Percentiles rank a stretch among this genome's conserved stretches.
These are phyloP conservation scores for Cheilosia soror DNA, from an alignment of 2,888 invertebrate species.

Conservation along the genomic window DNA sequence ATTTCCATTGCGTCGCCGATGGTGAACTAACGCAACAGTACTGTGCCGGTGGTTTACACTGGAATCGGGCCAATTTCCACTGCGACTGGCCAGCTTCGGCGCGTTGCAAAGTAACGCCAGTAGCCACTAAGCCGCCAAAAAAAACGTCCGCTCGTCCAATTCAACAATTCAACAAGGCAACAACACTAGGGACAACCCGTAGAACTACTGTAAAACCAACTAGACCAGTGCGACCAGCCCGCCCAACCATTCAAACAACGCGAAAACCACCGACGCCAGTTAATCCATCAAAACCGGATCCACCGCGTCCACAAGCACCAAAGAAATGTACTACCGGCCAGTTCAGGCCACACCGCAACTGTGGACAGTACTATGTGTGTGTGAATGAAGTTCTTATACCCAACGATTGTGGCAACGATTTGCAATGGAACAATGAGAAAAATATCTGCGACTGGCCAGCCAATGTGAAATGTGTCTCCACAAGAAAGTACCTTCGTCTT, in stretches of 20 bases:
- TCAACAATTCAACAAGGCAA: constrained; percentile 77
- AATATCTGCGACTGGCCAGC: constrained; percentile 91
- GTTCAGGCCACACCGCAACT: constrained; percentile 90
- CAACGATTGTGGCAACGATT: constrained; percentile 90
- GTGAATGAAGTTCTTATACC: constrained; percentile 89
- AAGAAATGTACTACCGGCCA: constrained; percentile 87
- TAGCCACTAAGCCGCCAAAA: constrained; percentile 77
- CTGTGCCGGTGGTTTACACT: constrained; percentile 92
- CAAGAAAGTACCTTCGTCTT: constrained; percentile 80
- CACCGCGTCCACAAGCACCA: constrained; percentile 62
- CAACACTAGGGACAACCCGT: constrained; percentile 67
- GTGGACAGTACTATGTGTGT: constrained; percentile 91
- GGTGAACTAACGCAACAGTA: constrained; percentile 89
- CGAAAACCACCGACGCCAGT: constrained; percentile 80
- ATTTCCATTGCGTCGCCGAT: constrained; percentile 89
- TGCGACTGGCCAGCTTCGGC: constrained; percentile 93
- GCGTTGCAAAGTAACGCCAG: constrained; percentile 85
- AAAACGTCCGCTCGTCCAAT: constrained; percentile 81
- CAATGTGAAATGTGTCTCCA: constrained; percentile 86
- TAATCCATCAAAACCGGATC: constrained; percentile 76
- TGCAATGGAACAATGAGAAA: constrained; percentile 88
- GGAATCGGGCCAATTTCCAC: constrained; percentile 87
- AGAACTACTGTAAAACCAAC: constrained; percentile 78
- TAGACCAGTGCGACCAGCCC: constrained; percentile 3
- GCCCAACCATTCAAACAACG: constrained; percentile 80